Percentiles rank a stretch among this genome's conserved stretches.
Evolutionary conservation across 1,140 invertebrate species (phyloP).

Genomic region (Notospermus geniculatus): DNA sequence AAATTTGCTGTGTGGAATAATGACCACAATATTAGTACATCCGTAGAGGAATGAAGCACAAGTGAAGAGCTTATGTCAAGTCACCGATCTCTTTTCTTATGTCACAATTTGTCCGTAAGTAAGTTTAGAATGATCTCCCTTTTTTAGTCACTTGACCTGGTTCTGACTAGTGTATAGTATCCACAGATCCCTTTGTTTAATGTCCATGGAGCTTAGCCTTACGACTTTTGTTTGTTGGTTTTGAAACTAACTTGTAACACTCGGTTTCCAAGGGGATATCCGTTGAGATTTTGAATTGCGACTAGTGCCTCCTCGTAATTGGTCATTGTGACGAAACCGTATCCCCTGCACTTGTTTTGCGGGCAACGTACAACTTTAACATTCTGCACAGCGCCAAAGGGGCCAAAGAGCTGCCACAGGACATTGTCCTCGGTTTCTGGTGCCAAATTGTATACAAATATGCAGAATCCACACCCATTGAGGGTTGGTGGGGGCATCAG

Average conservation of each 20-base stretch:
- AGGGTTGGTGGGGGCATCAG: conserved; percentile 34
- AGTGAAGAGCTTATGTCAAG: no score
- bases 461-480: conserved; percentile 74
- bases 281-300: conserved; percentile 96
- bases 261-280: conserved; percentile 94
- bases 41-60: neutral
- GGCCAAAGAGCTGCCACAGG: conserved; percentile 97
- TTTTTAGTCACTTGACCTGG: no score
- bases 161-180: no score
- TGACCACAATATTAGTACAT: conserved; percentile 5
- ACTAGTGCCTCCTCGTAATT: conserved; percentile 98
- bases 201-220: conserved; percentile 17
- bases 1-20: conserved; percentile 9
- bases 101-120: no score
- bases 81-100: no score
- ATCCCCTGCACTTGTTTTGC: conserved; percentile 99
- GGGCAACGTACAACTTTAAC: conserved; percentile 94
- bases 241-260: conserved; percentile 96
- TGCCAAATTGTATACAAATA: conserved; percentile 98
- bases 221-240: conserved; percentile 57
- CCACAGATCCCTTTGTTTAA: no score
- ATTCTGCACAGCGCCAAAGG: conserved; percentile 97
- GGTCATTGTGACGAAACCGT: conserved; percentile 99
- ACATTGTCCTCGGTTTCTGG: conserved; percentile 98
- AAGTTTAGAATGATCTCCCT: no score